Percentiles rank a stretch among this genome's conserved stretches.
These are phyloP conservation scores for Cricetomys ansorgei DNA, from an alignment of 2,113 vertebrate species.

Conservation along the genomic window DNA sequence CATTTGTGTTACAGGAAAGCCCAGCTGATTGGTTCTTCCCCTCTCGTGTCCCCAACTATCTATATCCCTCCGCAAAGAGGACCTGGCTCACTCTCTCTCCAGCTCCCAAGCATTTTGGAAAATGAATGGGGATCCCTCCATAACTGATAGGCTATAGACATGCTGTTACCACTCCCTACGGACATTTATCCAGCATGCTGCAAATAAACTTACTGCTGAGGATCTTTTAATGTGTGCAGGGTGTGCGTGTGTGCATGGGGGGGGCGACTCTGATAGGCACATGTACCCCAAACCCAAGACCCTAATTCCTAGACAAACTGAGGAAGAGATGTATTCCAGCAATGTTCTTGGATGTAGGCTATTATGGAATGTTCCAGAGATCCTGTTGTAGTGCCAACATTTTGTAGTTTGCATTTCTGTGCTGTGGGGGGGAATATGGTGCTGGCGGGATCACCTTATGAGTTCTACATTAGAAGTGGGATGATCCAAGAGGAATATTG, in stretches of 20 bases:
- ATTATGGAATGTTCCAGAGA: neutral
- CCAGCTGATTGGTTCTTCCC: neutral
- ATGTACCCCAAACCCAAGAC: neutral
- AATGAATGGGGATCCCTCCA: neutral
- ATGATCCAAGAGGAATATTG: neutral
- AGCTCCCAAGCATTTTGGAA: neutral
- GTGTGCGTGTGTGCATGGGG: neutral
- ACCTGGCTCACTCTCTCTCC: neutral
- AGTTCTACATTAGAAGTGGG: slow-evolving; percentile 4
- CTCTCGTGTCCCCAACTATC: neutral
- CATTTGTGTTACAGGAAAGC: neutral
- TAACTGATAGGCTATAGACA: too few relatives aligned
- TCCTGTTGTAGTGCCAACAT: neutral
- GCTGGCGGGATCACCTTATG: neutral
- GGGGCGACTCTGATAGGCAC: too few relatives aligned
- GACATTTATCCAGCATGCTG: neutral
- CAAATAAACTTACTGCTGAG: neutral
- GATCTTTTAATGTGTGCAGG: neutral
- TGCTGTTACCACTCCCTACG: neutral
- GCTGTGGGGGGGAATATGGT: neutral
- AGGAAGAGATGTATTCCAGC: neutral
- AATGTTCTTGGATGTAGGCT: neutral
- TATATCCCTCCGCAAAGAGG: neutral
- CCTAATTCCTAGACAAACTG: neutral
- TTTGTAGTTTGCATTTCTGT: slow-evolving; percentile 7